Base-by-base conservation (phyloP, 2,888 invertebrate genomes). In the Chloromyia formosa region DNA sequence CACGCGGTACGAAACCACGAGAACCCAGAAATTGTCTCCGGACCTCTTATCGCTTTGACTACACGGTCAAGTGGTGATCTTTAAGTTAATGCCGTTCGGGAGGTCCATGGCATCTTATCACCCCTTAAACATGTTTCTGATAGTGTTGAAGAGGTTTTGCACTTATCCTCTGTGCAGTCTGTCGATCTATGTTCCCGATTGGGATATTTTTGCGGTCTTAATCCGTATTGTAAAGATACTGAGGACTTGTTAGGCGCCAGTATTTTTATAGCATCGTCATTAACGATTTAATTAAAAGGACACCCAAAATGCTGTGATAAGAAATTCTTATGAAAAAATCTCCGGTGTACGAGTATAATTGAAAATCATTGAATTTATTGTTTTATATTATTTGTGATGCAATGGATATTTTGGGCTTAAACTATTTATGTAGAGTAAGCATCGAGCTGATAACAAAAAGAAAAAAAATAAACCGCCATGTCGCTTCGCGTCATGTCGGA, bases 111-210 rank as follows among this genome's bases (percentile, higher is more conserved):
- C 42, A 7, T 62, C 71, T 74, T 75, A 75, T 75, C 75, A 74
- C n/a, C 54, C 3, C 14, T 18, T 62, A 54, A 64, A 27, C 74
- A 62, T 76, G 76, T 76, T 74, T 74, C 45, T 66, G 76, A 76
- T 76, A 76, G 74, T 49, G 14, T 27, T 61, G 58, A 76, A 66
- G 61, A 40, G 76, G 61, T 74, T 76, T 74, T 74, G 76, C 76
- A 76, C 76, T 76, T 76, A 75, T 69, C 60, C 60, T 14, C 23
- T 61, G 49, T 49, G n/a, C 61, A 14, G 14, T 73, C 45, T 3
- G 16, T 7, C 16, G 22, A 20, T 35, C 40, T 18, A 23, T 69
- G 69, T 54, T 40, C 5, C 35, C 18, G 73, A 60, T 45, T 3
- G 73, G 23, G 58, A 23, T 2, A 35, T 35, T 60, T 54, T 73